phyloP scores from a whole-genome alignment of 2,113 vertebrate genomes.

The Zapornia atra region DNA sequence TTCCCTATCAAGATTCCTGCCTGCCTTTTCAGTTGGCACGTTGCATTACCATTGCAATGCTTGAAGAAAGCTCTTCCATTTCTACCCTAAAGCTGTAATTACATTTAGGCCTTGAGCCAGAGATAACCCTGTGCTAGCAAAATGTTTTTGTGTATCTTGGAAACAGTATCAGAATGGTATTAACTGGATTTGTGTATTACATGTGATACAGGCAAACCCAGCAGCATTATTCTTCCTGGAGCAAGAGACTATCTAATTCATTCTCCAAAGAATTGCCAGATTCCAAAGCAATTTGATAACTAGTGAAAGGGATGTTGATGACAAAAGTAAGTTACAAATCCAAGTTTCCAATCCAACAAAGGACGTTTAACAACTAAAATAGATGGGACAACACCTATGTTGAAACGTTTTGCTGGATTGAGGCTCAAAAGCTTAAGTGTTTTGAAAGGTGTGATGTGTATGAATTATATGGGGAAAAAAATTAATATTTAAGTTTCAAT shows the following conservation, averaged over 20 bases:
- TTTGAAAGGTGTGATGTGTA: background rate
- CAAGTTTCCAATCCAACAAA: background rate
- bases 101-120: background rate
- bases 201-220: background rate
- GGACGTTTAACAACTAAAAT: background rate
- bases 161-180: background rate
- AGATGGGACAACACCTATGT: background rate
- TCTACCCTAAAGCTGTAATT: background rate
- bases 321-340: background rate
- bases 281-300: background rate
- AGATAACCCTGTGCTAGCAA: background rate
- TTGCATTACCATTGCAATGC: background rate
- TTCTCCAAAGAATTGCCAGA: background rate
- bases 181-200: background rate
- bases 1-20: background rate
- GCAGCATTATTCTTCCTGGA: background rate
- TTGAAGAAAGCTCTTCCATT: background rate
- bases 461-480: background rate
- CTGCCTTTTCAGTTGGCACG: background rate
- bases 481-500: background rate
- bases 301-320: background rate
- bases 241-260: background rate
- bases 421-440: background rate
- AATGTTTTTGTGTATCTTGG: background rate
- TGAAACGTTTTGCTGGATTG: background rate